phyloP scores from a whole-genome alignment of 2,888 invertebrate species.

The Branchipolynoe longqiensis region DNA sequence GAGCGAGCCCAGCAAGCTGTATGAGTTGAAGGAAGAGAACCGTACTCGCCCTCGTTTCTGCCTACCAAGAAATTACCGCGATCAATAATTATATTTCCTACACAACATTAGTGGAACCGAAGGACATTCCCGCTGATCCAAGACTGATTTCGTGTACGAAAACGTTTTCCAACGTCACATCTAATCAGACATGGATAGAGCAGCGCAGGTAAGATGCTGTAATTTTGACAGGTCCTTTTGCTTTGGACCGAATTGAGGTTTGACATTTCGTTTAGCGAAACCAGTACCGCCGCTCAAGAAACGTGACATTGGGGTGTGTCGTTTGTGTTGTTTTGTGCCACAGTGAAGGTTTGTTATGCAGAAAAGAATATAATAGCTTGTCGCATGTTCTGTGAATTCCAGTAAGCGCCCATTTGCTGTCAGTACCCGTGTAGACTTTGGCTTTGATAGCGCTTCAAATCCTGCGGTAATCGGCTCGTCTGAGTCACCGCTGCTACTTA shows the following conservation, averaged over 20 bases:
- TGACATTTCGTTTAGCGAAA: constrained; percentile 31
- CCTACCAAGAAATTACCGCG: constrained; percentile 51
- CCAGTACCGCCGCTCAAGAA: constrained; percentile 15
- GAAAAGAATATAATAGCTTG: too few species aligned
- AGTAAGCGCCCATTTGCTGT: too few species aligned
- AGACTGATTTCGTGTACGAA: neutral
- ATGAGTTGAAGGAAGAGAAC: constrained; percentile 16
- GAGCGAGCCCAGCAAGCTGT: constrained; percentile 32
- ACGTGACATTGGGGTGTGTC: constrained; percentile 21
- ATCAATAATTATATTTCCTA: constrained; percentile 55
- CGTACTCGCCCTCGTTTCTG: constrained; percentile 42
- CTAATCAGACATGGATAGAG: constrained; percentile 27
- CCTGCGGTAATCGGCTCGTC: too few species aligned
- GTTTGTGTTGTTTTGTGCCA: neutral
- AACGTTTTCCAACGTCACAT: neutral
- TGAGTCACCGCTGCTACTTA: too few species aligned
- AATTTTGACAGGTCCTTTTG: constrained; percentile 52
- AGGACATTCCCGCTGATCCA: constrained; percentile 30
- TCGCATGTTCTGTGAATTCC: too few species aligned
- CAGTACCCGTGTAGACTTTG: too few species aligned
- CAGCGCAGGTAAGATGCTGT: constrained; percentile 48
- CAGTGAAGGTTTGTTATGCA: too few species aligned
- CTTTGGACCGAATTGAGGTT: neutral
- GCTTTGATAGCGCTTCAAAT: too few species aligned
- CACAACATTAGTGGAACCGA: constrained; percentile 39